phyloP scores from a whole-genome alignment of 1,140 invertebrate genomes.

The Neocloeon triangulifer region DNA sequence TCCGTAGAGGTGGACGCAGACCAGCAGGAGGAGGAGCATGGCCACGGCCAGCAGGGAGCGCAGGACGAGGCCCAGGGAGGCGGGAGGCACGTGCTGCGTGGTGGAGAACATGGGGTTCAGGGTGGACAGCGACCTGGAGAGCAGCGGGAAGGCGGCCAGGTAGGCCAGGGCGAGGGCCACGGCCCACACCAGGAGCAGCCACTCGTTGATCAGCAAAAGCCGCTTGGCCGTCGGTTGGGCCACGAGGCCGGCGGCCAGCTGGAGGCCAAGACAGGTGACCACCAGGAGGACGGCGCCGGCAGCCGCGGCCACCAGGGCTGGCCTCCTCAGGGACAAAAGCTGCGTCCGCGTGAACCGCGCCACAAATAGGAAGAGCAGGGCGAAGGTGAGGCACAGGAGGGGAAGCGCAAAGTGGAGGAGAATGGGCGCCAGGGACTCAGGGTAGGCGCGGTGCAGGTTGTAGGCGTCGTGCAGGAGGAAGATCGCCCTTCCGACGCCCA shows the following conservation, averaged over 20 bases:
- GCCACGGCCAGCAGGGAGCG: no score
- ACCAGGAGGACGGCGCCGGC: slow-evolving; percentile 53
- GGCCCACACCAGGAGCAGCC: slow-evolving; percentile 43
- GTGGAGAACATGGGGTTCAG: no score
- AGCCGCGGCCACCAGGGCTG: slow-evolving; percentile 45
- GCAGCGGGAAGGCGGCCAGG: slow-evolving; percentile 47
- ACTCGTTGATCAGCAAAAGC: slow-evolving; percentile 16
- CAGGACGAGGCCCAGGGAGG: no score
- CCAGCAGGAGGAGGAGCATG: no score
- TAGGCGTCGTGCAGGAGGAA: slow-evolving; percentile 79
- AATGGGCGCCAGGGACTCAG: slow-evolving; percentile 55
- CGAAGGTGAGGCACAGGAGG: slow-evolving; percentile 61
- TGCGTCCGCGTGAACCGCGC: slow-evolving; percentile 38
- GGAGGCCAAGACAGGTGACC: slow-evolving; percentile 48
- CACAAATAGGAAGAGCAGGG: slow-evolving; percentile 61
- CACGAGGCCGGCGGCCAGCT: slow-evolving; percentile 35
- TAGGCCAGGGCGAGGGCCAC: slow-evolving; percentile 60
- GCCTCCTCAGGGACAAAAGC: slow-evolving; percentile 25
- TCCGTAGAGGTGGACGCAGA: no score
- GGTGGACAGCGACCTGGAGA: no score
- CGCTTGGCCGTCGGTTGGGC: slow-evolving; percentile 24
- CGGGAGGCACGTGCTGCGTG: slow-evolving; percentile 21
- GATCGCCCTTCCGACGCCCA: slow-evolving; percentile 58
- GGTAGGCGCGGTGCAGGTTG: slow-evolving; percentile 53
- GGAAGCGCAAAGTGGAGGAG: slow-evolving; percentile 61